Base-by-base conservation (phyloP, 2,797 vertebrate species). In the Pseudochromis fuscus region DNA sequence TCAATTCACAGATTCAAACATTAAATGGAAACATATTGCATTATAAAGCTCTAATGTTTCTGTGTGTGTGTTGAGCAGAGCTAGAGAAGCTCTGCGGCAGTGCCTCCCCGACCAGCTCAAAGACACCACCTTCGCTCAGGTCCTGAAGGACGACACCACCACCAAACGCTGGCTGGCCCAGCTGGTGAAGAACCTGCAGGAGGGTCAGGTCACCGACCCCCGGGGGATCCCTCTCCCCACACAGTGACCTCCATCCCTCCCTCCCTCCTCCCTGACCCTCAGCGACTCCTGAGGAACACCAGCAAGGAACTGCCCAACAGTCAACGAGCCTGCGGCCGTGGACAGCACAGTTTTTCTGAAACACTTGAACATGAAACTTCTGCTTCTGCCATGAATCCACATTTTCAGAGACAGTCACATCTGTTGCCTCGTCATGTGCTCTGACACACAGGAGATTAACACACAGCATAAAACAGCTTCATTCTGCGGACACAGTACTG, bases 111-210 rank as follows among this genome's bases (percentile, higher is more conserved):
- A 98, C 87, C 97, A 98, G 87, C 94, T 98, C 88, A 98, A 98
- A 89, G 96, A 98, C 87, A 96, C 95, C 58, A 98, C 96, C 38
- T 98, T 98, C 0, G 95, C 95, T 82, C 96, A 96, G 89, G 96
- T 98, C 81, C 93, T 98, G 89, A 98, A 97, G 89, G 96, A 98
- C 5, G 96, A 97, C 91, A 96, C 96, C 80, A 97, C 97, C 92
- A 98, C 97, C 15, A 98, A 98, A 85, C 96, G 96, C 89, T 98
- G 97, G 96, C 95, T 98, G 86, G 95, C 96, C 79, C 96, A 98
- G 93, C 95, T 97, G 5, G 96, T 97, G 79, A 98, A 98, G 89
- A 97, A 98, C 91, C 95, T 98, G 64, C 96, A 98, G 79, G 97
- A 98, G 87, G 95, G 96, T 64, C 96, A 96, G 87, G 96, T 98